Base-by-base conservation (phyloP, 1,140 invertebrate species). In the Sogatella furcifera region DNA sequence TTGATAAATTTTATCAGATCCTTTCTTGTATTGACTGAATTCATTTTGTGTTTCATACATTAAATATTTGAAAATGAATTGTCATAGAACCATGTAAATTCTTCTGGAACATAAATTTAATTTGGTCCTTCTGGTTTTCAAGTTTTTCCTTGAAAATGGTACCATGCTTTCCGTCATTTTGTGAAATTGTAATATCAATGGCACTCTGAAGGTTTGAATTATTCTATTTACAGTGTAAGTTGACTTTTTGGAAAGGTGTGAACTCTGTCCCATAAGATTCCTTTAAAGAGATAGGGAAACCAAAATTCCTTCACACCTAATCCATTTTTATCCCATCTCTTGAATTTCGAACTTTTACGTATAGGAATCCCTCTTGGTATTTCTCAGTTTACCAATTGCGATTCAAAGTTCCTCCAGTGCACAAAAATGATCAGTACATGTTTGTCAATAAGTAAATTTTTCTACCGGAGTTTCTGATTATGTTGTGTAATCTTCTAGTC, bases 261-360 rank as follows among this genome's bases (percentile, higher is more conserved):
- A 5, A 42, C 11, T 2, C 9, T n/a, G n/a, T n/a, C 43, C 59
- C 60, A 59, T 61, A 61, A 9, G 8, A 44, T 58, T 58, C 60
- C 28, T n/a, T 61, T 61, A 19, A 43, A 61, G 2, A 59, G 43
- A 56, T 56, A 58, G 28, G 56, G 59, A 17, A n/a, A n/a, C n/a
- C 60, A 55, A 61, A 43, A 41, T n/a, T 28, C 19, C 28, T 61
- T 55, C 28, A n/a, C 52, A n/a, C 43, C 60, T 13, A 59, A 60
- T 56, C 49, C 56, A 61, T 59, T 61, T n/a, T 61, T 22, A 61
- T 58, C 1, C 53, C 60, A 60, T 41, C 54, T 4, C 24, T 2
- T 4, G 6, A 28, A n/a, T n/a, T n/a, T 4, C 24, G 6, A 28
- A 28, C 15, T 17, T 60, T 57, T 56, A 59, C 52, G 17, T 55